Evolutionary conservation across 53 echinoderm and acorn worm species (phyloP).

Genomic region (Hippasteria phrygiana): DNA sequence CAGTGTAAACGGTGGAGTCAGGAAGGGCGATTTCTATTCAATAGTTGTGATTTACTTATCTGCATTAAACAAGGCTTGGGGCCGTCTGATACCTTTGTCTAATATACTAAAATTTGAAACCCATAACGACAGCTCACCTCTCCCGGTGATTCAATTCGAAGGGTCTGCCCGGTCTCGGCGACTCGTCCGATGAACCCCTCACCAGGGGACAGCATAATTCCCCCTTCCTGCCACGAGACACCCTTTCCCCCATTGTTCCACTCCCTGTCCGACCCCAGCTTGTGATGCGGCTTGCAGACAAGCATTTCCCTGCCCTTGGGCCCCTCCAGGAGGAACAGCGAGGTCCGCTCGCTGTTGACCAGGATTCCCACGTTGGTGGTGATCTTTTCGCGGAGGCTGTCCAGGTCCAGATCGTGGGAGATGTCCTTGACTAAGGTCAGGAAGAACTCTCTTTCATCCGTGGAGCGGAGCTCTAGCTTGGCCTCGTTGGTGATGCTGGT

Average conservation of each 20-base stretch:
- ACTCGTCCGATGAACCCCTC: conserved; percentile 87
- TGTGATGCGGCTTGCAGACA: conserved; percentile 64
- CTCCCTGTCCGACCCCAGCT: conserved; percentile 69
- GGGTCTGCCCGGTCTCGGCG: conserved; percentile 80
- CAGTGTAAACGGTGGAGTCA: too few relatives aligned
- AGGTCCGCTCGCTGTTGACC: conserved; percentile 81
- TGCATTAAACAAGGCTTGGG: too few relatives aligned
- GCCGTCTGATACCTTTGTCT: neutral
- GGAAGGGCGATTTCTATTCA: too few relatives aligned
- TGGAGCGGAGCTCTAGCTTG: conserved; percentile 86
- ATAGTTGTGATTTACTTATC: too few relatives aligned
- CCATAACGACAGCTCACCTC: conserved; percentile 70
- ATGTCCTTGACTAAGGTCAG: conserved; percentile 97
- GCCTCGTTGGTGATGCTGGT: conserved; percentile 90
- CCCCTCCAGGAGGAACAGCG: conserved; percentile 89
- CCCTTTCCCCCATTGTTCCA: conserved; percentile 38
- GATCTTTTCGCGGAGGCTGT: conserved; percentile 85
- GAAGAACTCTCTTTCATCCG: conserved; percentile 95
- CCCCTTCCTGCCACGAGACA: conserved; percentile 58
- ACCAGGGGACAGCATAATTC: conserved; percentile 73
- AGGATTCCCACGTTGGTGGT: conserved; percentile 85
- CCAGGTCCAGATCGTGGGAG: conserved; percentile 92
- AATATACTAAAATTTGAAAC: neutral
- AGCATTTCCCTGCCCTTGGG: conserved; percentile 87
- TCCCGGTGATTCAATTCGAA: conserved; percentile 78